Evolutionary conservation across 2,113 vertebrate species (phyloP).

Genomic region (Psittacus erithacus): DNA sequence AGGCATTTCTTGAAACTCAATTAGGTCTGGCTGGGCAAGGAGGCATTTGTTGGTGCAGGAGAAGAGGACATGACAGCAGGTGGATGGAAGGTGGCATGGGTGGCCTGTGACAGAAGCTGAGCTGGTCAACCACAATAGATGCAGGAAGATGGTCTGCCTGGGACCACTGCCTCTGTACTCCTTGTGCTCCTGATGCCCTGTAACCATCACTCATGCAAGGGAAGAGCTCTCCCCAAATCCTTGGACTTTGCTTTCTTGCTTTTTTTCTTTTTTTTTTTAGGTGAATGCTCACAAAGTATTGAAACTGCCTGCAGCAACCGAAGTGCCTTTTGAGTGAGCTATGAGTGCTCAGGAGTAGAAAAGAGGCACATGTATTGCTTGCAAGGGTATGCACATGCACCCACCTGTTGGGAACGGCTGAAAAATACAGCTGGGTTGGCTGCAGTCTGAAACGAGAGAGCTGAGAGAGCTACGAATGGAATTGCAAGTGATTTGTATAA

Average conservation of each 20-base stretch:
- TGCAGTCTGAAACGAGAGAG: not conserved
- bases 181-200: not conserved
- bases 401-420: conserved; percentile 41
- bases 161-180: not conserved
- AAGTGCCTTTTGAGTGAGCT: conserved; percentile 7
- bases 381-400: not conserved
- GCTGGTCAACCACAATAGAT: not conserved
- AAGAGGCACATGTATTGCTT: conserved; percentile 15
- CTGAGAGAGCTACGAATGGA: not conserved
- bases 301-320: conserved; percentile 42
- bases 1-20: not conserved
- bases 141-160: not conserved
- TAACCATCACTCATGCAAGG: not conserved
- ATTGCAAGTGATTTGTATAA: not conserved
- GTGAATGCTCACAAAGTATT: conserved; percentile 16
- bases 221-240: not conserved
- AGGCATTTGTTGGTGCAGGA: not conserved
- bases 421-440: conserved; percentile 5
- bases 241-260: not conserved
- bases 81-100: not conserved
- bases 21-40: not conserved
- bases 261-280: not conserved
- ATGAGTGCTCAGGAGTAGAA: not conserved
- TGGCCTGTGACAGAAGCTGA: not conserved
- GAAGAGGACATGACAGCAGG: not conserved